These are phyloP conservation scores for Pseudomugil gertrudae DNA, from an alignment of 2,797 vertebrate genomes.

Conservation along the genomic window DNA sequence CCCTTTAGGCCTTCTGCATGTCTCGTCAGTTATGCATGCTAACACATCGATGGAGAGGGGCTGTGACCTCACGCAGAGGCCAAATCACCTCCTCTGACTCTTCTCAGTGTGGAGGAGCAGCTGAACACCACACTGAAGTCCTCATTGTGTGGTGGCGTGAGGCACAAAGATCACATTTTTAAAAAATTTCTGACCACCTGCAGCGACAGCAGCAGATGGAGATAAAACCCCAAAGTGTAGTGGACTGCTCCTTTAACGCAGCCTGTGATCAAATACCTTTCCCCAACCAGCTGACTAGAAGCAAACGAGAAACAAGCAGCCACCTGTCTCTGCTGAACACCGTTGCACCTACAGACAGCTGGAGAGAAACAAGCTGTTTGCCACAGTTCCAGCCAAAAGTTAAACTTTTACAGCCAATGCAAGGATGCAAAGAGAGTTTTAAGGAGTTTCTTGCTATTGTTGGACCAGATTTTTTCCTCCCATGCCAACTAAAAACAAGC, in stretches of 20 bases:
- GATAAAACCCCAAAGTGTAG: neutral
- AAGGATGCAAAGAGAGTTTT: neutral
- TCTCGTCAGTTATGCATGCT: slow-evolving; percentile 14
- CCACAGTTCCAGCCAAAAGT: neutral
- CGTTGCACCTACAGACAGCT: neutral
- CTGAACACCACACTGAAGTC: slow-evolving; percentile 12
- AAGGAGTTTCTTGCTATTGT: neutral
- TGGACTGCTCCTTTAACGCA: neutral
- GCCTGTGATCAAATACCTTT: slow-evolving; percentile 13
- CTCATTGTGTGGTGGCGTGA: neutral
- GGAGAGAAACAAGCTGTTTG: neutral
- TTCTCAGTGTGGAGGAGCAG: slow-evolving; percentile 28
- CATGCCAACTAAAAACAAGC: neutral
- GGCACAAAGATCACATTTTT: neutral
- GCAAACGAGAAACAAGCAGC: slow-evolving; percentile 9
- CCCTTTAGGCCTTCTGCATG: slow-evolving; percentile 6
- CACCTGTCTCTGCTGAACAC: slow-evolving; percentile 10
- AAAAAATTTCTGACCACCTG: neutral
- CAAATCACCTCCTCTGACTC: slow-evolving; percentile 15
- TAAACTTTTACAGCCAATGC: neutral
- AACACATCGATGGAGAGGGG: slow-evolving; percentile 5
- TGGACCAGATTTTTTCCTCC: no score
- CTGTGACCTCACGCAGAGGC: slow-evolving; percentile 21
- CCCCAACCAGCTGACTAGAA: slow-evolving; percentile 8
- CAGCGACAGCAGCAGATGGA: neutral